A percentile compares a stretch with the other conserved stretches of the same genome.
Conservation (phyloP, 2,888 invertebrate genomes). For the Liposcelis brunnea region DNA sequence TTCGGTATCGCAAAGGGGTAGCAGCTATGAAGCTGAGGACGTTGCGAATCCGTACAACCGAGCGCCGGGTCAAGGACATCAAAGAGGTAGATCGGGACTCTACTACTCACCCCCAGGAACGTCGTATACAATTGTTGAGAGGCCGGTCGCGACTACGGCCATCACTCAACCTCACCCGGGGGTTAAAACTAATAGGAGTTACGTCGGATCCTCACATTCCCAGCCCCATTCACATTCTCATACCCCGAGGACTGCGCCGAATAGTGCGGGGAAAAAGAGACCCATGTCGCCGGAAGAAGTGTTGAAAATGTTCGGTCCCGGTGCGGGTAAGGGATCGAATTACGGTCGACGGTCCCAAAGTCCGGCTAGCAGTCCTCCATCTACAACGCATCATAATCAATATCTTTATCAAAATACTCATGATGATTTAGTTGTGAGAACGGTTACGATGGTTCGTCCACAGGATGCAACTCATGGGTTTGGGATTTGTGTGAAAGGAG, state of each 20-base stretch:
- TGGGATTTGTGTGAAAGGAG: slow-evolving; percentile 82
- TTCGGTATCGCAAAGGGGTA: slow-evolving; percentile 17
- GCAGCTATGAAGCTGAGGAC: slow-evolving; percentile 27
- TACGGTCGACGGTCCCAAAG: slow-evolving; percentile 13
- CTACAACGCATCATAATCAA: slow-evolving; percentile 38
- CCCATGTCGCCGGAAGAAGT: slow-evolving; percentile 71
- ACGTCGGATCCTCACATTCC: slow-evolving; percentile 22
- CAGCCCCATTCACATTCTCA: slow-evolving; percentile 16
- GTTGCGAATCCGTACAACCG: slow-evolving; percentile 24
- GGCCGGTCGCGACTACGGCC: slow-evolving; percentile 47
- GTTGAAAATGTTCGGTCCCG: slow-evolving; percentile 27
- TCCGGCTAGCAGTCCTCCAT: slow-evolving; percentile 61
- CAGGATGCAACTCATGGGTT: slow-evolving; percentile 68
- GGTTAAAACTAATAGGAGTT: slow-evolving; percentile 20
- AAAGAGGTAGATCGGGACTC: slow-evolving; percentile 16
- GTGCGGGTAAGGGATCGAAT: slow-evolving; percentile 14
- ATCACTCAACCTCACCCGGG: slow-evolving; percentile 36
- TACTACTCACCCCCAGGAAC: slow-evolving; percentile 82
- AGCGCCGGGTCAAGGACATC: slow-evolving; percentile 23
- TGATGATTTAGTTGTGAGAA: slow-evolving; percentile 37
- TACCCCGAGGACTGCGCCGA: slow-evolving; percentile 13
- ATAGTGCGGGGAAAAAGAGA: slow-evolving; percentile 46
- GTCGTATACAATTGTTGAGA: slow-evolving; percentile 74
- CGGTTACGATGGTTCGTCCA: slow-evolving; percentile 71
- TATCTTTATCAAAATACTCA: slow-evolving; percentile 15